These are phyloP conservation scores for Cyclophora punctaria DNA, from an alignment of 2,888 invertebrate genomes.

Conservation along the genomic window DNA sequence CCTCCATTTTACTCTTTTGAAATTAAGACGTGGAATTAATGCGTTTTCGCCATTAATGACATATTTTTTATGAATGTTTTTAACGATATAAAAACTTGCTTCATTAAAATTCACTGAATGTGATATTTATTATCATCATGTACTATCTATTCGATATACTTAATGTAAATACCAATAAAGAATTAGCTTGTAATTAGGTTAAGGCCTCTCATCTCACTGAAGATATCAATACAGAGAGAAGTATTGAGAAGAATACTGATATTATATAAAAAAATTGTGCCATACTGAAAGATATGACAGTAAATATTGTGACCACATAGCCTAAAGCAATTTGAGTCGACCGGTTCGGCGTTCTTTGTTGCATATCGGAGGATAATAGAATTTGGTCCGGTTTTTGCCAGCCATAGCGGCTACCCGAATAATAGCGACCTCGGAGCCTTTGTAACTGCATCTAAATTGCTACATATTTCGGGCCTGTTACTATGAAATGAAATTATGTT, in stretches of 20 bases:
- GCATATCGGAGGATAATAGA: conserved; percentile 73
- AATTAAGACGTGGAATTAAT: too few species aligned
- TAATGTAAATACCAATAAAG: not conserved
- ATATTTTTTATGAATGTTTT: too few species aligned
- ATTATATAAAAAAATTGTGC: conserved; percentile 47
- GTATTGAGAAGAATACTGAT: conserved; percentile 1
- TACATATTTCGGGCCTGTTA: conserved; percentile 17
- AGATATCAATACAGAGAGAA: too few species aligned
- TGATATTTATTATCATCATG: too few species aligned
- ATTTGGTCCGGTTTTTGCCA: conserved; percentile 73
- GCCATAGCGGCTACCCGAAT: conserved; percentile 50
- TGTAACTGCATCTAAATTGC: conserved; percentile 68
- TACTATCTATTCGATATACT: too few species aligned
- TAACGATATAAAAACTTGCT: too few species aligned
- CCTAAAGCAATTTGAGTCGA: conserved; percentile 72
- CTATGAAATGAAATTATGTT: too few species aligned
- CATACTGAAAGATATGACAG: conserved; percentile 49
- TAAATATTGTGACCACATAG: conserved; percentile 64
- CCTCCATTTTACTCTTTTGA: too few species aligned
- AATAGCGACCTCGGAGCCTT: conserved; percentile 66
- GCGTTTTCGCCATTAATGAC: too few species aligned
- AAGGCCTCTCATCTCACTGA: too few species aligned
- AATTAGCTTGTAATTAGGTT: not conserved
- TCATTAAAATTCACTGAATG: too few species aligned
- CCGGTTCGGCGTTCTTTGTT: conserved; percentile 69